Percentiles rank a stretch among this genome's conserved stretches.
phyloP scores from a whole-genome alignment of 53 echinoderm and acorn worm species.

The Apostichopus leukothele region DNA sequence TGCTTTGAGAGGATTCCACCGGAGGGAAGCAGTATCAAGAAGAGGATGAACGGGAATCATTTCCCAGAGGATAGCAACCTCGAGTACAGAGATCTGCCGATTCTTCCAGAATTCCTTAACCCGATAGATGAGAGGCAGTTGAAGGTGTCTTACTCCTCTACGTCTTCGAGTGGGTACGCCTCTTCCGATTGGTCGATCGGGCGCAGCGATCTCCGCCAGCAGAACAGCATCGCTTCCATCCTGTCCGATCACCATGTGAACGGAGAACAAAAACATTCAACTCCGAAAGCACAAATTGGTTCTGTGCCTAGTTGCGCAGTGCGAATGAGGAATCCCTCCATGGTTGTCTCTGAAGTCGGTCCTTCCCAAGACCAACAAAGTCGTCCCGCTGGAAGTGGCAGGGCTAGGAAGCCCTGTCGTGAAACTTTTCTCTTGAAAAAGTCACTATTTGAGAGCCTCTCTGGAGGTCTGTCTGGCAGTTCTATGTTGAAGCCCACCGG shows the following conservation, averaged over 20 bases:
- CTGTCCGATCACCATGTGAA: not conserved
- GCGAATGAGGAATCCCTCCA: not conserved
- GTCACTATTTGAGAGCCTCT: slow-evolving; percentile 29
- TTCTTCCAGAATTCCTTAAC: slow-evolving; percentile 21
- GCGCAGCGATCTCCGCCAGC: not conserved
- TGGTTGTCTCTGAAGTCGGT: not conserved
- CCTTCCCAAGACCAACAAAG: not conserved
- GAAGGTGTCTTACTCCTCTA: slow-evolving; percentile 23
- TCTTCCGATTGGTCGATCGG: slow-evolving; percentile 23
- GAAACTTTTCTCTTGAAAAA: slow-evolving; percentile 23
- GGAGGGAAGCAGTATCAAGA: slow-evolving; percentile 17
- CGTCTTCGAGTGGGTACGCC: slow-evolving; percentile 27
- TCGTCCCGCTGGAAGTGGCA: not conserved
- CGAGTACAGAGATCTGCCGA: slow-evolving; percentile 12
- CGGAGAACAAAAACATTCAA: not conserved
- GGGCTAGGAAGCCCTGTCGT: slow-evolving; percentile 19
- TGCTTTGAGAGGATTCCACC: slow-evolving; percentile 21
- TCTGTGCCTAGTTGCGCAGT: not conserved
- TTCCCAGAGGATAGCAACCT: not conserved
- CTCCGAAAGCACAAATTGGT: no score
- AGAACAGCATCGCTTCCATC: not conserved
- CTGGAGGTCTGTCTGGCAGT: not conserved
- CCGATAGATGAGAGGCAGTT: not conserved
- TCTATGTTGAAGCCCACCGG: not conserved
- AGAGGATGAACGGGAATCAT: not conserved